phyloP scores from a whole-genome alignment of 1,140 invertebrate species.

The Pinna nobilis region DNA sequence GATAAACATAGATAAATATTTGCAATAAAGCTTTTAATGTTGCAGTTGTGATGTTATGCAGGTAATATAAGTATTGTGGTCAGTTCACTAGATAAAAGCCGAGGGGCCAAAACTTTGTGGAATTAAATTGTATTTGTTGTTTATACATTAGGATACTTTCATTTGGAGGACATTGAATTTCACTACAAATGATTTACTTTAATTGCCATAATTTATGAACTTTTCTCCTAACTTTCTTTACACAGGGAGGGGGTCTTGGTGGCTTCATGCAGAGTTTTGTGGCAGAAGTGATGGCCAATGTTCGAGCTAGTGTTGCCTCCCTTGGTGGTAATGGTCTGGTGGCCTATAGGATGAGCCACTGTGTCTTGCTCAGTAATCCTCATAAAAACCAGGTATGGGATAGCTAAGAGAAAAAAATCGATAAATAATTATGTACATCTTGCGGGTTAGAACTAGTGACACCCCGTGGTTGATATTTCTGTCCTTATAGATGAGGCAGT shows the following conservation, averaged over 20 bases:
- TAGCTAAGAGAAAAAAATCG: no score
- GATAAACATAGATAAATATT: no score
- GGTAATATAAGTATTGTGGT: no score
- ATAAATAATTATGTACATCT: not conserved
- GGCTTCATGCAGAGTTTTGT: conserved; percentile 96
- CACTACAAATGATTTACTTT: not conserved
- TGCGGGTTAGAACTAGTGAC: not conserved
- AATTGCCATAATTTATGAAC: no score
- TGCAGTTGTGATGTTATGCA: no score
- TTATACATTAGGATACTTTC: no score
- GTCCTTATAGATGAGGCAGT: not conserved
- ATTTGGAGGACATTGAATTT: no score
- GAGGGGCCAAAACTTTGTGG: no score
- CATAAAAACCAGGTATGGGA: conserved; percentile 96
- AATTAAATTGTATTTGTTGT: no score
- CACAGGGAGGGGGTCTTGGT: conserved; percentile 85
- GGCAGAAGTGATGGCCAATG: conserved; percentile 92
- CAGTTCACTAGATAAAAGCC: no score
- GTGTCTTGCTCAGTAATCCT: conserved; percentile 91
- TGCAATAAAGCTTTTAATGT: no score
- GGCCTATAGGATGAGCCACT: conserved; percentile 93
- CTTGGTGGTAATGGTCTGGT: conserved; percentile 97
- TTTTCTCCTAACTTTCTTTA: conserved; percentile 26
- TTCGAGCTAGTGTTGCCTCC: conserved; percentile 92
- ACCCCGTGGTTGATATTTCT: not conserved